Conservation (phyloP, 2,113 vertebrate genomes). For the Dermatemys mawii region DNA sequence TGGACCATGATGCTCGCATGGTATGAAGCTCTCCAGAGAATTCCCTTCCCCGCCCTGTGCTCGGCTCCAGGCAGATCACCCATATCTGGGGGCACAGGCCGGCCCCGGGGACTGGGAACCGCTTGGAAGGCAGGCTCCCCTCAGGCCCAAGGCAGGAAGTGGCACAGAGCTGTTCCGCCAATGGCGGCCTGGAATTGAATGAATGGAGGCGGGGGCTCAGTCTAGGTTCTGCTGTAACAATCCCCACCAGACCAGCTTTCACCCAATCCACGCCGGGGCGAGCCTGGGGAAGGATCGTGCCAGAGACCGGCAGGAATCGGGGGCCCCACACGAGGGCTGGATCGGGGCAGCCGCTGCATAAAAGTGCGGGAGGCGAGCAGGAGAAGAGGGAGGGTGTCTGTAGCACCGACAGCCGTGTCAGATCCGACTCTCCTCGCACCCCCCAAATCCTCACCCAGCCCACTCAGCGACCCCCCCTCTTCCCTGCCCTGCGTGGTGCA, state of each 20-base stretch:
- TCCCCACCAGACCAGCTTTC: not conserved
- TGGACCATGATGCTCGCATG: not conserved
- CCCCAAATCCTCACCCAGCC: accelerated
- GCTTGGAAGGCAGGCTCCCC: constrained; percentile 22
- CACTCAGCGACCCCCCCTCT: not conserved
- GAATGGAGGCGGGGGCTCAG: too few relatives aligned
- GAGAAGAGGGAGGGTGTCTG: not conserved
- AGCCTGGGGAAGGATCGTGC: not conserved
- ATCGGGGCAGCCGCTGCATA: not conserved
- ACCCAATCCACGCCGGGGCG: not conserved
- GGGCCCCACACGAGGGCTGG: not conserved
- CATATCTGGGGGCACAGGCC: not conserved
- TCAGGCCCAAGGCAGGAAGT: not conserved
- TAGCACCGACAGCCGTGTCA: not conserved
- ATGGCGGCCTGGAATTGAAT: not conserved
- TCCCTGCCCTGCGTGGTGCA: not conserved
- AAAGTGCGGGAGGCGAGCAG: not conserved
- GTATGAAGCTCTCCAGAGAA: constrained; percentile 17
- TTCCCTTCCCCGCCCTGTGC: not conserved
- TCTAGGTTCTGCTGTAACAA: too few relatives aligned
- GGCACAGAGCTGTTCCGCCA: not conserved
- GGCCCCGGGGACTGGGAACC: not conserved
- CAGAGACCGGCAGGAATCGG: not conserved
- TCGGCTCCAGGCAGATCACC: not conserved
- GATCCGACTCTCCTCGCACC: not conserved